A percentile compares a stretch with the other conserved stretches of the same genome.
Conservation (phyloP, 2,797 vertebrate species). For the Sebastes paucispinis region DNA sequence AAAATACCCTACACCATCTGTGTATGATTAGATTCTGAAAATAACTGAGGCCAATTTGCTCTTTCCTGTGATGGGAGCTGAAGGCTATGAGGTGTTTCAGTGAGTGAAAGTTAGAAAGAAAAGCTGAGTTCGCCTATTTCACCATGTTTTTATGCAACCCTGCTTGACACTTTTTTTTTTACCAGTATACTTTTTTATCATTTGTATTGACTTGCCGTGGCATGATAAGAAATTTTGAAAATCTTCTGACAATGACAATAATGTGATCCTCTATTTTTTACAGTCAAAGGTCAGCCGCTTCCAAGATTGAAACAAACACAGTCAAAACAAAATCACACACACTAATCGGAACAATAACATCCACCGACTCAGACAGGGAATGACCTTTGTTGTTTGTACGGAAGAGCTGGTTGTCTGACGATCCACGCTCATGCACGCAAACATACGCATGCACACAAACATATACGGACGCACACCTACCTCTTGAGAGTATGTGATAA, state of each 20-base stretch:
- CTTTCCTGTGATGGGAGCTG: not conserved
- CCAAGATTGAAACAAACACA: constrained; percentile 60
- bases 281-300: constrained; percentile 69
- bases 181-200: not conserved
- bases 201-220: not conserved
- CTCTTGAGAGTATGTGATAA: constrained; percentile 64
- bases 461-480: constrained; percentile 40
- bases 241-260: constrained; percentile 66
- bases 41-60: not conserved
- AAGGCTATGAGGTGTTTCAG: not conserved
- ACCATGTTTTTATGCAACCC: not conserved
- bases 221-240: not conserved
- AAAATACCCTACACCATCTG: not conserved
- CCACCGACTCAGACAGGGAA: constrained; percentile 64
- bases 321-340: constrained; percentile 78
- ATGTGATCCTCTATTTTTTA: constrained; percentile 61
- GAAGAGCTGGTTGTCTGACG: constrained; percentile 68
- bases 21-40: not conserved
- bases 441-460: constrained; percentile 21
- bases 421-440: constrained; percentile 36
- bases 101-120: not conserved
- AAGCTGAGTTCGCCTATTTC: not conserved
- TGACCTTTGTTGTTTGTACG: constrained; percentile 75
- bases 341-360: constrained; percentile 69
- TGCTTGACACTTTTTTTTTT: not conserved